Evolutionary conservation across 2,113 vertebrate species (phyloP).

Genomic region (Nerophis ophidion): DNA sequence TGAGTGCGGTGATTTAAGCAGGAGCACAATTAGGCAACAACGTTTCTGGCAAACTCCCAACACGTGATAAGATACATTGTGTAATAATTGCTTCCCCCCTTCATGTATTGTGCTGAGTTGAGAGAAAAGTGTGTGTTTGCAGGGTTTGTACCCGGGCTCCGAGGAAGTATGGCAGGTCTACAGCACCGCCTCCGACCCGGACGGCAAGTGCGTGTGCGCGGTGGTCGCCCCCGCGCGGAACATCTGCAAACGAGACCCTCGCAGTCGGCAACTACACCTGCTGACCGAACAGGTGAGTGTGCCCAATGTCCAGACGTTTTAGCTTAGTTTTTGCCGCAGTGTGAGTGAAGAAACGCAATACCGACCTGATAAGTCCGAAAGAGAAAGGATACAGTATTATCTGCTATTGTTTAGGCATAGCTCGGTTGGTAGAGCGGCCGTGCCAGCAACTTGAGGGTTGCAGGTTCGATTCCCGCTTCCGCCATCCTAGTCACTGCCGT

Average conservation of each 20-base stretch:
- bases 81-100: not conserved
- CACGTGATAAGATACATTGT: not conserved
- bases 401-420: too few species aligned
- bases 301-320: not conserved
- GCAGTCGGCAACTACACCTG: constrained; percentile 83
- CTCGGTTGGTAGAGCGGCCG: too few species aligned
- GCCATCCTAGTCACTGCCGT: too few species aligned
- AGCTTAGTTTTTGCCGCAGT: not conserved
- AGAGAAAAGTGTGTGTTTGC: constrained; percentile 20
- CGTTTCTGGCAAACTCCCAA: not conserved
- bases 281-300: constrained; percentile 85
- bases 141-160: constrained; percentile 74
- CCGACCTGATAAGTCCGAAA: too few species aligned
- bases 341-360: not conserved
- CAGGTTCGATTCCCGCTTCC: too few species aligned
- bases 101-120: not conserved
- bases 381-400: too few species aligned
- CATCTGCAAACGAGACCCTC: constrained; percentile 88
- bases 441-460: too few species aligned
- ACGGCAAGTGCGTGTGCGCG: constrained; percentile 90
- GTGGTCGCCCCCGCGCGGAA: constrained; percentile 90
- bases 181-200: constrained; percentile 90
- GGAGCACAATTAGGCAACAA: not conserved
- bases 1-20: too few species aligned
- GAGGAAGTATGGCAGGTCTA: constrained; percentile 97